Base-by-base conservation (phyloP, 2,888 invertebrate species). In the Drosophila siamana region DNA sequence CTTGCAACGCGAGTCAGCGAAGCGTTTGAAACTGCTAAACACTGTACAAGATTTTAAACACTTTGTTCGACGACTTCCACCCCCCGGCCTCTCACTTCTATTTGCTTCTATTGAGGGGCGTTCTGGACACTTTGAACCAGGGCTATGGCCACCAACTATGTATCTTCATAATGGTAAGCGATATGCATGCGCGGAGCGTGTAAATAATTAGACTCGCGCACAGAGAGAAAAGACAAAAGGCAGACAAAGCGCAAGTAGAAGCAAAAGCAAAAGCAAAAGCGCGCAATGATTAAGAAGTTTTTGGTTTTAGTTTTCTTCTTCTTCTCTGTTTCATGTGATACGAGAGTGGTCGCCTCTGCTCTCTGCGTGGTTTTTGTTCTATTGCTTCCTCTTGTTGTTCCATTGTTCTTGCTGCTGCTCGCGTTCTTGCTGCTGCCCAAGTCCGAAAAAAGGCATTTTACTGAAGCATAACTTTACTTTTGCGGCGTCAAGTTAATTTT, bases 391-490 rank as follows among this genome's bases (percentile, higher is more conserved):
- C 54, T 26, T 41, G n/a, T 52, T 28, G n/a, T 22, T 30, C 13
- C 54, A 68, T 74, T 74, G 71, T 71, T 68, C 60, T 67, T 61
- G 60, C 16, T 67, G 50, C 38, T 44, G 55, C 47, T 54, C 28
- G 44, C 47, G 50, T 46, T 33, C 44, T 46, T 43, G 59, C 24
- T 24, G 3, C n/a, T 30, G 64, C 61, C 0, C 56, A 33, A 46
- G 54, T 60, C 69, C 63, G 41, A 76, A 83, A 81, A 80, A 70
- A 65, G 69, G 78, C 78, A 79, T 86, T 81, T 86, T 75, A 86
- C 86, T 83, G 81, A 86, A 86, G 86, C 84, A 83, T 74, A 86
- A 84, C 83, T 83, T 78, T 40, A 84, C 81, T 83, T 78, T 38
- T 57, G 85, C 80, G 73, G 78, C 76, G 73, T 79, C 71, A 81